Base-by-base conservation (phyloP, 2,113 vertebrate species). In the Numida meleagris region DNA sequence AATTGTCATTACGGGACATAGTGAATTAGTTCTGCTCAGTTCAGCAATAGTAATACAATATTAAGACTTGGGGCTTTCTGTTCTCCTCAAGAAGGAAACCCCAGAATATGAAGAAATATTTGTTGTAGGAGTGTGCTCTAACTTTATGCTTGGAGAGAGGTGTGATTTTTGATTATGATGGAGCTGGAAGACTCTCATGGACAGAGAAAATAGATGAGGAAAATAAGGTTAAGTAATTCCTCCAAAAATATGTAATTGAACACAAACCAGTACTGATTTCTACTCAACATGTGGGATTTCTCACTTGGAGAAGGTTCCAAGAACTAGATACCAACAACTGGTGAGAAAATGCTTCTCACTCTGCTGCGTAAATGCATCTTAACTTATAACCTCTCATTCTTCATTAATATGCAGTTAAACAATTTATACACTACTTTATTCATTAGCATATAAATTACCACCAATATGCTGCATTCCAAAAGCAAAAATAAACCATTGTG, bases 391-490 rank as follows among this genome's bases (percentile, higher is more conserved):
- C 27, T 6, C 45, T 65, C 33, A 31, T 79, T 88, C 62, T 74
- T 94, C 73, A 83, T 90, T 91, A 95, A 76, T 81, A 88, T 58
- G 55, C 59, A 73, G 50, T 88, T 83, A 81, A 14, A 88, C 55
- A 74, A 93, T 90, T 94, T 91, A 80, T 93, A 80, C 36, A 83
- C 55, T 55, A 42, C 62, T 93, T 96, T 82, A 75, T 76, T 86
- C 62, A 90, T 92, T 95, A 88, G 67, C 93, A 95, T 95, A 90
- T 76, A 95, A 94, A 96, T 79, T 88, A 76, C 63, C n/a, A 86
- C 51, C 72, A 88, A 88, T 78, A 66, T 84, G 77, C 68, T 78
- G 31, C 77, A 78, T 86, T 94, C 90, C 81, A 87, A 91, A 73
- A 78, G 55, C 53, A 91, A 89, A 93, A 93, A 74, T 62, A 86